Evolutionary conservation across 2,113 vertebrate species (phyloP).

Genomic region (Callionymus lyra): DNA sequence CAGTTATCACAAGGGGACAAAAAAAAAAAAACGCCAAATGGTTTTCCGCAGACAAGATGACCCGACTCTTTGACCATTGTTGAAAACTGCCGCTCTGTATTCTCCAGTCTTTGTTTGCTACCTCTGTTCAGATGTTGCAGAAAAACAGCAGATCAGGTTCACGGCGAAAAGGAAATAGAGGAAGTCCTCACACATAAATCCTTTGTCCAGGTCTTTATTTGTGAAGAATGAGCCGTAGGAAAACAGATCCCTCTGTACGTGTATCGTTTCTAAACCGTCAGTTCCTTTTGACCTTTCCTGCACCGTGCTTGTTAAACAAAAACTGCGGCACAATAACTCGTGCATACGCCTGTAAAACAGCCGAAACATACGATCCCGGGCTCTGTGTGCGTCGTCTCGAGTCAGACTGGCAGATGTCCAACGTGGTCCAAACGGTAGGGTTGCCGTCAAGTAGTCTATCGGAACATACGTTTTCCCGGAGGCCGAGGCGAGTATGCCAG

Average conservation of each 20-base stretch:
- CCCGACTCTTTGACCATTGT: constrained; percentile 10
- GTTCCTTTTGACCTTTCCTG: constrained; percentile 23
- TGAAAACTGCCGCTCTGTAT: constrained; percentile 12
- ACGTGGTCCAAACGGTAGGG: constrained; percentile 15
- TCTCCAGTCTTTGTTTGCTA: constrained; percentile 15
- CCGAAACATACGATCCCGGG: constrained; percentile 28
- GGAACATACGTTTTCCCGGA: constrained; percentile 29
- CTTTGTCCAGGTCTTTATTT: constrained; percentile 54
- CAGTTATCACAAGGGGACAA: too few relatives aligned
- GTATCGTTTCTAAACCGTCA: constrained; percentile 54
- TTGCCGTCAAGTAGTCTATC: constrained; percentile 43
- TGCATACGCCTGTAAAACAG: constrained; percentile 27
- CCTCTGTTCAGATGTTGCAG: constrained; percentile 28
- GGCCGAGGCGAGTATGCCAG: constrained; percentile 38
- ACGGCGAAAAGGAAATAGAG: constrained; percentile 32
- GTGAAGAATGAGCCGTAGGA: constrained; percentile 46
- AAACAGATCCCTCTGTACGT: constrained; percentile 50
- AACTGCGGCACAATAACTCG: constrained; percentile 34
- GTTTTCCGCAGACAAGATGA: constrained; percentile 7
- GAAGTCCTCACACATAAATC: constrained; percentile 62
- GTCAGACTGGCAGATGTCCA: constrained; percentile 43
- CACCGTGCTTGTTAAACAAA: constrained; percentile 19
- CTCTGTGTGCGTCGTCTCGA: constrained; percentile 15
- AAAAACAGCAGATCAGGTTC: constrained; percentile 61
- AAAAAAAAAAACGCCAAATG: too few relatives aligned